These are phyloP conservation scores for Tortricodes alternella DNA, from an alignment of 2,888 invertebrate genomes.

Conservation along the genomic window DNA sequence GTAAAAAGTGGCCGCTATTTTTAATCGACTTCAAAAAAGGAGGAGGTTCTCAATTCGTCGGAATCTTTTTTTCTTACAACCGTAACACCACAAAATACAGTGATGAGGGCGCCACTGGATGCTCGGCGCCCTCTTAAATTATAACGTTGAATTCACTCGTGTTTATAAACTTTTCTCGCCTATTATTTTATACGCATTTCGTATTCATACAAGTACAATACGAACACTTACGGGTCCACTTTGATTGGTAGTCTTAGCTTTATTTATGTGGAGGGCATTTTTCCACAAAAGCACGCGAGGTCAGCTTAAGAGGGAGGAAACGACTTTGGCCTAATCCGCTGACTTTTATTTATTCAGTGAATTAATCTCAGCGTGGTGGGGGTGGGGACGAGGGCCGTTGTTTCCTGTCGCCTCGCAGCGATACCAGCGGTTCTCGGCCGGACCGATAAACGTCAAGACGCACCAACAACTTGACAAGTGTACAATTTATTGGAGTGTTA, in stretches of 20 bases:
- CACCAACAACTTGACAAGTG: constrained; percentile 51
- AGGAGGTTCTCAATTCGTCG: too few relatives aligned
- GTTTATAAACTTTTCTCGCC: not conserved
- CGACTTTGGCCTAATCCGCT: constrained; percentile 81
- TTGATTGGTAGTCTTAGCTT: constrained; percentile 68
- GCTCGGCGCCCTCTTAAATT: too few relatives aligned
- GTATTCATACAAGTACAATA: constrained; percentile 27
- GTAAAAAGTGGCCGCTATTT: too few relatives aligned
- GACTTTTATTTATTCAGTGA: constrained; percentile 83
- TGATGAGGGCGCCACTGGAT: too few relatives aligned
- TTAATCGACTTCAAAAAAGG: too few relatives aligned
- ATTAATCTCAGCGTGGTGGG: constrained; percentile 74
- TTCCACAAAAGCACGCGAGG: constrained; percentile 80
- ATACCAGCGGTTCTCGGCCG: constrained; percentile 65
- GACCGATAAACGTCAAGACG: constrained; percentile 61
- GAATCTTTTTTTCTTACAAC: too few relatives aligned
- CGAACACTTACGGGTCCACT: constrained; percentile 54
- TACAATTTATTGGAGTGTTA: constrained; percentile 55
- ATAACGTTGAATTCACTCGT: too few relatives aligned
- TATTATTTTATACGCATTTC: not conserved
- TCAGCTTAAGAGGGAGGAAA: constrained; percentile 81
- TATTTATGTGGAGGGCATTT: constrained; percentile 78
- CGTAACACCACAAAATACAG: too few relatives aligned
- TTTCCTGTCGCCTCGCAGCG: constrained; percentile 61
- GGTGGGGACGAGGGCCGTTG: constrained; percentile 69